These are phyloP conservation scores for Scolopax bukidnonensis DNA, from an alignment of 2,797 vertebrate genomes.

Conservation along the genomic window DNA sequence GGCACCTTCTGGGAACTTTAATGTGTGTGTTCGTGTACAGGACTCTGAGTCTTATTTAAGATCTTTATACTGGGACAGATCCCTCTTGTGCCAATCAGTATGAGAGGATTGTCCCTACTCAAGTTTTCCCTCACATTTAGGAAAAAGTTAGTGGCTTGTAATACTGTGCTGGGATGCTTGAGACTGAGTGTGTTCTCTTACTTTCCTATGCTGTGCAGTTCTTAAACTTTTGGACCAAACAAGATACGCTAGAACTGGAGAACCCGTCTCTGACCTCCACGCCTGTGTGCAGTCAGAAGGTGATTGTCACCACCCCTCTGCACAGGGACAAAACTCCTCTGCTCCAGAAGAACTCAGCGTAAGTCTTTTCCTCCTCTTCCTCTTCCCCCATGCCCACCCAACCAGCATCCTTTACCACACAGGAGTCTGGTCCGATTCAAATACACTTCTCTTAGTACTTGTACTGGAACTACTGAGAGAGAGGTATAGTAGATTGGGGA, in stretches of 20 bases:
- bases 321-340: slow-evolving; percentile 96
- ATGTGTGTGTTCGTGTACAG: rapidly evolving
- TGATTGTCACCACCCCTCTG: slow-evolving; percentile 91
- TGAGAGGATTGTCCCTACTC: background rate
- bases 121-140: background rate
- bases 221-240: slow-evolving; percentile 97
- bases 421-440: background rate
- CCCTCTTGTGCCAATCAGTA: background rate
- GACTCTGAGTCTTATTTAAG: background rate
- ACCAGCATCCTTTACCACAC: background rate
- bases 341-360: slow-evolving; percentile 90
- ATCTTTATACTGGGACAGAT: background rate
- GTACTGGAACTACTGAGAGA: background rate
- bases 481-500: background rate
- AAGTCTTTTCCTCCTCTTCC: slow-evolving; percentile 50
- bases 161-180: background rate
- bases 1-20: background rate
- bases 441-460: background rate
- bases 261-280: slow-evolving; percentile 96
- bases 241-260: slow-evolving; percentile 92
- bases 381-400: background rate
- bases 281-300: slow-evolving; percentile 96
- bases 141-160: background rate
- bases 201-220: slow-evolving; percentile 80
- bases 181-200: background rate